Percentiles rank a stretch among this genome's conserved stretches.
Evolutionary conservation across 2,113 vertebrate genomes (phyloP).

Genomic region (Mustelus asterias): DNA sequence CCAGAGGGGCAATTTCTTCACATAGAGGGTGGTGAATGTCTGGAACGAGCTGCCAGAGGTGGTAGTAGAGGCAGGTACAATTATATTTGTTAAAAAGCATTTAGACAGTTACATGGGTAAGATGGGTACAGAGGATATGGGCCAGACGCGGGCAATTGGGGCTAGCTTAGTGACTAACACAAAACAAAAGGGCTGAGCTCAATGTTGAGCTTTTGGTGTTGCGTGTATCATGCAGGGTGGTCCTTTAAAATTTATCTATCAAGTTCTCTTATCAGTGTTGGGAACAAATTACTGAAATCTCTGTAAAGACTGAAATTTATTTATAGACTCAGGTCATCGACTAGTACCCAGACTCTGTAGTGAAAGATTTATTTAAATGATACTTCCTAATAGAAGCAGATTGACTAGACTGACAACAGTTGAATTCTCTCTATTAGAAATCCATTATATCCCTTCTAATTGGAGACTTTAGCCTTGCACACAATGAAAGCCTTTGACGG

Average conservation of each 20-base stretch:
- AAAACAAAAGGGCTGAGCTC: slow-evolving; percentile 69
- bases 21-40: too few species aligned
- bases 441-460: slow-evolving; percentile 61
- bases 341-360: slow-evolving; percentile 54
- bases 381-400: slow-evolving; percentile 59
- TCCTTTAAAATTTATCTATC: slow-evolving; percentile 47
- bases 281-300: slow-evolving; percentile 59
- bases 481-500: slow-evolving; percentile 56
- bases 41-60: too few species aligned
- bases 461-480: slow-evolving; percentile 48
- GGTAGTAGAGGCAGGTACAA: too few species aligned
- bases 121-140: too few species aligned
- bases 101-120: too few species aligned
- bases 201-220: slow-evolving; percentile 47
- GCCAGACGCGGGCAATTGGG: too few species aligned
- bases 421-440: slow-evolving; percentile 52
- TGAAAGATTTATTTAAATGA: slow-evolving; percentile 63
- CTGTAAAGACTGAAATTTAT: slow-evolving; percentile 53
- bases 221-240: slow-evolving; percentile 46
- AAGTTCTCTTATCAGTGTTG: slow-evolving; percentile 58
- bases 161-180: too few species aligned
- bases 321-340: slow-evolving; percentile 51
- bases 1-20: too few species aligned
- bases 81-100: too few species aligned
- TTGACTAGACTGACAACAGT: slow-evolving; percentile 58